Conservation (phyloP, 1,140 invertebrate species). For the Zaprionus ornatus region DNA sequence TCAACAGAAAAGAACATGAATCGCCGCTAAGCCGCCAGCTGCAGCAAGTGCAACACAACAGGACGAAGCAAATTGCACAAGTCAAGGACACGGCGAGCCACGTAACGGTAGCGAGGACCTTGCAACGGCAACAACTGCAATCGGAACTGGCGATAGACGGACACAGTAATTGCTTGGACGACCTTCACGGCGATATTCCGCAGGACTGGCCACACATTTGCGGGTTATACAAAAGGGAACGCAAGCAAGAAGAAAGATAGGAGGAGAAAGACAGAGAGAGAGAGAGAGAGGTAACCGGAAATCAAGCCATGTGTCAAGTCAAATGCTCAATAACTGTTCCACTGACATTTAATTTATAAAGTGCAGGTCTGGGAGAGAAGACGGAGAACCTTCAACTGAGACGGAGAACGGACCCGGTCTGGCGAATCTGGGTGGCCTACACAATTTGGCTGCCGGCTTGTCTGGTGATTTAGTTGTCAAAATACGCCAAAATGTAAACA, state of each 20-base stretch:
- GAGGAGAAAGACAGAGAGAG: conserved; percentile 38
- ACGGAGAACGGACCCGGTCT: not conserved
- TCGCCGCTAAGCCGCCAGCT: conserved; percentile 4
- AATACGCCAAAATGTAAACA: conserved; percentile 77
- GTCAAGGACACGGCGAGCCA: conserved; percentile 60
- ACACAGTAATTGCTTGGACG: conserved; percentile 66
- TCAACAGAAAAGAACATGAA: not conserved
- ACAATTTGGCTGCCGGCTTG: conserved; percentile 40
- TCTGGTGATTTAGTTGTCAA: conserved; percentile 75
- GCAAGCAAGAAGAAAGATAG: not conserved
- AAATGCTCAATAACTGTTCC: conserved; percentile 55
- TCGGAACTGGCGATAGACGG: conserved; percentile 38
- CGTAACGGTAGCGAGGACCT: conserved; percentile 16
- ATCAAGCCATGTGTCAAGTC: conserved; percentile 71
- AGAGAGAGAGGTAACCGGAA: conserved; percentile 60
- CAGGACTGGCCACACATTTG: conserved; percentile 64
- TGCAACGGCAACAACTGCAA: conserved; percentile 48
- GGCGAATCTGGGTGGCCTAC: not conserved
- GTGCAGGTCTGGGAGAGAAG: not conserved
- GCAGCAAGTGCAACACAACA: conserved; percentile 43
- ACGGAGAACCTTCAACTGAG: not conserved
- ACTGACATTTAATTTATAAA: conserved; percentile 74
- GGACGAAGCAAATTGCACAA: conserved; percentile 64
- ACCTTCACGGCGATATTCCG: conserved; percentile 62
- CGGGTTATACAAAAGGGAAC: conserved; percentile 48